phyloP scores from a whole-genome alignment of 2,888 invertebrate genomes.

The Leptinotarsa peninsularis region DNA sequence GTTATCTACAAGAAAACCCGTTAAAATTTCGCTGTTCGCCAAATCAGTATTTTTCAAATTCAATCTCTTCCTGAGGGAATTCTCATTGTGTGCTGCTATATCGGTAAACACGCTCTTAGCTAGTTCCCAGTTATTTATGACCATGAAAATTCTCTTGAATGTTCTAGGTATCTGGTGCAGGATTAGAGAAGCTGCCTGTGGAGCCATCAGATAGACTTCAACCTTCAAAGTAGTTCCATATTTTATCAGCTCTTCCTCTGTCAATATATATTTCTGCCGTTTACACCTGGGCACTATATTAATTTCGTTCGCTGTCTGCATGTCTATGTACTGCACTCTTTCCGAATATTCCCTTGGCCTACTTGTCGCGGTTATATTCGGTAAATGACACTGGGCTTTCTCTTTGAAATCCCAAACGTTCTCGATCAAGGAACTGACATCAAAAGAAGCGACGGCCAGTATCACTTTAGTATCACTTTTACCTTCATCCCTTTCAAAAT shows the following conservation, averaged over 20 bases:
- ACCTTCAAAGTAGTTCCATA: conserved; percentile 49
- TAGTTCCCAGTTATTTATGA: conserved; percentile 39
- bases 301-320: conserved; percentile 42
- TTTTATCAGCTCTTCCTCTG: conserved; percentile 43
- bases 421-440: conserved; percentile 51
- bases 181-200: conserved; percentile 49
- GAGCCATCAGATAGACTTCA: conserved; percentile 52
- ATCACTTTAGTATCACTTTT: conserved; percentile 26
- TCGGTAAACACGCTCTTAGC: conserved; percentile 40
- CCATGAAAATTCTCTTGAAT: conserved; percentile 52
- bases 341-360: conserved; percentile 26
- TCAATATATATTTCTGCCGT: conserved; percentile 6
- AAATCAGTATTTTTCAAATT: conserved; percentile 8
- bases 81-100: conserved; percentile 48
- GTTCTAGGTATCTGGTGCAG: conserved; percentile 46
- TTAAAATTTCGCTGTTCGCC: conserved; percentile 45
- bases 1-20: conserved; percentile 55
- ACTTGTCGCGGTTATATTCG: conserved; percentile 67
- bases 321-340: conserved; percentile 11
- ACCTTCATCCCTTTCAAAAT: neutral
- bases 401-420: conserved; percentile 67
- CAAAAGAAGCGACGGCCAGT: conserved; percentile 49
- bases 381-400: conserved; percentile 79
- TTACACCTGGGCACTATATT: conserved; percentile 36
- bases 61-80: conserved; percentile 27